Evolutionary conservation across 2,113 vertebrate genomes (phyloP), one percentile per base, ranked within the genome.

Genomic region (Menura novaehollandiae): DNA sequence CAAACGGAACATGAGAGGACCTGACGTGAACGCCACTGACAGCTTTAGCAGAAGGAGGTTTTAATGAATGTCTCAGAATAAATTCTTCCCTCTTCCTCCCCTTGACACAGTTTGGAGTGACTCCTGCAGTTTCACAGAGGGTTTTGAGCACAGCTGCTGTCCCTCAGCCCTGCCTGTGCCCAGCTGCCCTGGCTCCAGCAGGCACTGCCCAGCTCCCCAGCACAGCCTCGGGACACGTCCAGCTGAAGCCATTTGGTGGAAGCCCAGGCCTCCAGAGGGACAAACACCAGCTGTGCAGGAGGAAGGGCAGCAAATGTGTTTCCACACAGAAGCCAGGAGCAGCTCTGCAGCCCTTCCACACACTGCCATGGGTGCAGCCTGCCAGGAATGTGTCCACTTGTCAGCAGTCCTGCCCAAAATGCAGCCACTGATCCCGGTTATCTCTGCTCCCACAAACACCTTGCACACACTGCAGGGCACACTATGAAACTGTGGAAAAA

Each of bases 351-450:
- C 53, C 71, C 58, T 32, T 23, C 53, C 41, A 14, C 3, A 0
- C 1, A 0, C 4, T 7, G 26, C 28, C 16, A 1, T 0, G 8
- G 28, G 20, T 18, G 39, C 9, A 11, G 37, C 10, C 47, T 32
- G 82, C 44, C 7, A 2, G 52, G 27, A 35, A 14, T 0, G 0
- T 0, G 7, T 2, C 59, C 10, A 4, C 18, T 3, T 77, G 33
- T 10, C 56, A 56, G 32, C 27, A 22, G 9, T 3, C 15, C 51
- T 26, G 21, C 9, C 44, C 30, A 6, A 41, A 49, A 20, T 0
- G 1, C 71, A 51, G 58, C 62, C n/a, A 7, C 46, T 1, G 43
- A 3, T 2, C 15, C 76, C 8, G 35, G 5, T 4, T 6, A 2
- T 6, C 44, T 19, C 1, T 14, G 73, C 18, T 43, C 23, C 72